These are phyloP conservation scores for Limnephilus auricula DNA, from an alignment of 2,888 invertebrate species.

Conservation along the genomic window DNA sequence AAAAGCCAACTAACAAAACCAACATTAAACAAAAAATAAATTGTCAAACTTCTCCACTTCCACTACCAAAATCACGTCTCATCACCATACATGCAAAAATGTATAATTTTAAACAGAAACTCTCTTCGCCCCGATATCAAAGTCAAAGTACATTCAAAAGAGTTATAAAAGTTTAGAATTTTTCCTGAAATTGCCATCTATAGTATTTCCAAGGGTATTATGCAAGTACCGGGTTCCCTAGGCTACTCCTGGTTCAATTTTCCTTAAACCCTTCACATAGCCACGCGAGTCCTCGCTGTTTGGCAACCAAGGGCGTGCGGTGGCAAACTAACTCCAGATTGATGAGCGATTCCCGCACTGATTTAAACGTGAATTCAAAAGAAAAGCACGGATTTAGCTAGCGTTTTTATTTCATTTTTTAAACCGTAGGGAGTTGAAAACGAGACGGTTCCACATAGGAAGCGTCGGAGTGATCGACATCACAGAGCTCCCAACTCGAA, in stretches of 20 bases:
- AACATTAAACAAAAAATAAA: neutral
- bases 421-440: neutral
- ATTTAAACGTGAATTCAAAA: slow-evolving; percentile 15
- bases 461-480: slow-evolving; percentile 7
- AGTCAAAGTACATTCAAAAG: neutral
- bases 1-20: neutral
- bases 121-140: neutral
- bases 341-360: neutral
- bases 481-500: neutral
- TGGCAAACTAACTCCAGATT: neutral
- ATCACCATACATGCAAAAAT: neutral
- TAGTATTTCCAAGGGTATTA: neutral
- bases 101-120: neutral
- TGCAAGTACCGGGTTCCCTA: neutral
- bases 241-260: neutral
- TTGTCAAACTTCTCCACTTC: neutral
- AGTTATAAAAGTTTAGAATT: neutral
- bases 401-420: neutral
- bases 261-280: slow-evolving; percentile 29
- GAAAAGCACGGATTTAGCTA: neutral
- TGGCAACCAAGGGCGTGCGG: neutral
- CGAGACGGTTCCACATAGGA: neutral
- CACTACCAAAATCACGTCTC: neutral
- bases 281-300: neutral
- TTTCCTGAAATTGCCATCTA: neutral